A percentile compares a stretch with the other conserved stretches of the same genome.
phyloP scores from a whole-genome alignment of 53 echinoderm and acorn worm species.

The Echinometra lucunter region DNA sequence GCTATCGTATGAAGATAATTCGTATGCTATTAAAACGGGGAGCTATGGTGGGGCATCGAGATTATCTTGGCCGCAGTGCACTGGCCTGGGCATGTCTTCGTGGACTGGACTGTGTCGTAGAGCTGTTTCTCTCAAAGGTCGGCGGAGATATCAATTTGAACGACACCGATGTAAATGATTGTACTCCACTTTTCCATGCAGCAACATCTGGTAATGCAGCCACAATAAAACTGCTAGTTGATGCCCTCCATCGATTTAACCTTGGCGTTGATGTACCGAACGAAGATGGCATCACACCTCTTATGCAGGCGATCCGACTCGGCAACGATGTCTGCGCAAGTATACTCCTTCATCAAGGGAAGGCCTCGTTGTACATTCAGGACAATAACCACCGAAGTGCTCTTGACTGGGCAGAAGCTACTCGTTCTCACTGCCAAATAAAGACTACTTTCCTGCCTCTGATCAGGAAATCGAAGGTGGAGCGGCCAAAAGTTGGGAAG shows the following conservation, averaged over 20 bases:
- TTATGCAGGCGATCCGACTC: constrained; percentile 88
- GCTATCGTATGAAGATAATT: constrained; percentile 76
- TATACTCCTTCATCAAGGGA: constrained; percentile 87
- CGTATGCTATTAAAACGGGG: constrained; percentile 78
- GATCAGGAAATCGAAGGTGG: constrained; percentile 34
- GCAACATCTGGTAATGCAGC: constrained; percentile 90
- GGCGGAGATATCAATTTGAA: constrained; percentile 86
- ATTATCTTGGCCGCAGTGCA: constrained; percentile 80
- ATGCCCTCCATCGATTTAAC: constrained; percentile 74
- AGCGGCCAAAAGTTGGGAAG: constrained; percentile 41
- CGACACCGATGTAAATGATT: constrained; percentile 81
- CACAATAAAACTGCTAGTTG: constrained; percentile 80
- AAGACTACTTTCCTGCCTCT: constrained; percentile 56
- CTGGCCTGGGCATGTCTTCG: constrained; percentile 88
- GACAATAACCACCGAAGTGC: constrained; percentile 83
- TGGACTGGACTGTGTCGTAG: constrained; percentile 79
- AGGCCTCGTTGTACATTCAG: constrained; percentile 80
- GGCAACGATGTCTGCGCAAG: constrained; percentile 91
- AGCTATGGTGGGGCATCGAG: constrained; percentile 72
- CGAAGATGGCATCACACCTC: constrained; percentile 87
- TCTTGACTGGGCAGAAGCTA: constrained; percentile 81
- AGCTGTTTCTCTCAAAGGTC: constrained; percentile 67
- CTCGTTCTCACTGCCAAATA: neutral
- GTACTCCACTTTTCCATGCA: constrained; percentile 90
- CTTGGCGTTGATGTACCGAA: constrained; percentile 86